phyloP scores from a whole-genome alignment of 2,888 invertebrate genomes.

The Luperina testacea region DNA sequence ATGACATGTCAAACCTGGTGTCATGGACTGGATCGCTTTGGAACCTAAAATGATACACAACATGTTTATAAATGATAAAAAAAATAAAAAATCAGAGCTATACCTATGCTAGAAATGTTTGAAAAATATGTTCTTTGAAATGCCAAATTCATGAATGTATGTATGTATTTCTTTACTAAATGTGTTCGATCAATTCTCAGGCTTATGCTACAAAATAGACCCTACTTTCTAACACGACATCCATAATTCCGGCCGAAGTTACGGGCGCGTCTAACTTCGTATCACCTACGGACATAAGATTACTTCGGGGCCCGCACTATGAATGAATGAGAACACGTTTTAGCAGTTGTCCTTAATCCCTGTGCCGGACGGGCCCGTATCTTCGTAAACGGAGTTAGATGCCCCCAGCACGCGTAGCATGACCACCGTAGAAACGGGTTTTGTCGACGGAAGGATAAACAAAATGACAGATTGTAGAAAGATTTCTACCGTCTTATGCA shows the following conservation, averaged over 20 bases:
- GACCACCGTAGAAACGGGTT: neutral
- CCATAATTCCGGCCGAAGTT: neutral
- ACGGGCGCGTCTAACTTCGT: neutral
- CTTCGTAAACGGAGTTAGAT: neutral
- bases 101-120: no score
- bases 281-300: neutral
- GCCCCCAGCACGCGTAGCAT: neutral
- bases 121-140: neutral
- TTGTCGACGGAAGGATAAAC: neutral
- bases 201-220: no score
- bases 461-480: neutral
- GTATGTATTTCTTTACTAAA: conserved; percentile 6
- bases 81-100: neutral
- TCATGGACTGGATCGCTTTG: conserved; percentile 83
- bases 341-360: neutral
- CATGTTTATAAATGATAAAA: conserved; percentile 45
- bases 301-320: neutral
- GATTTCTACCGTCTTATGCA: no score
- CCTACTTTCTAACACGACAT: neutral
- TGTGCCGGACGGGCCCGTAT: neutral
- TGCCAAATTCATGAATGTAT: conserved; percentile 3
- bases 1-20: conserved; percentile 81
- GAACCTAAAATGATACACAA: conserved; percentile 75
- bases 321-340: neutral
- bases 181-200: neutral